Base-by-base conservation (phyloP, 2,113 vertebrate species). In the Carassius gibelio region DNA sequence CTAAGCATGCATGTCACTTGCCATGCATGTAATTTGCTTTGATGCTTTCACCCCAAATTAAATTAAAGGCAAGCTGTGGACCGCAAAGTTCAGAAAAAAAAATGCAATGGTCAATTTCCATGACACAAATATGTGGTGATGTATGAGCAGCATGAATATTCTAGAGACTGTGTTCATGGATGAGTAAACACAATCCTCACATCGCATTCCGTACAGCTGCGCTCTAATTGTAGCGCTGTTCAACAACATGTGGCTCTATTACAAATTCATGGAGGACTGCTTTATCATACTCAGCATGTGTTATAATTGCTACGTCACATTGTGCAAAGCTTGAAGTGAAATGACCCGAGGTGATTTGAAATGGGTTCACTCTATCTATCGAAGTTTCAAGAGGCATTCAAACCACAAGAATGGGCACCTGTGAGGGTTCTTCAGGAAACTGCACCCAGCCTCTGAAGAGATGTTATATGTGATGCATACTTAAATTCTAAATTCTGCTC, bases 181-280 rank as follows among this genome's bases (percentile, higher is more conserved):
- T 48, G 78, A 81, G 13, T 42, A 76, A 48, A 38, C 52, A 36
- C 19, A 74, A 83, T 52, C 81, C 6, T 57, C 68, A 5, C 10
- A 1, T 64, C 38, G 19, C 55, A 50, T 48, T 61, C 57, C 23
- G 42, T 66, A 64, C 78, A 81, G 57, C 57, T 81, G 78, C 8
- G 23, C 38, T 66, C 78, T 64, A 66, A 81, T 81, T 17, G 57
- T 19, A 19, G 8, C 15, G 2, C 14, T 81, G 78, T 66, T 81
- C 38, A 81, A 66, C 38, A 81, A 81, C 61, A 81, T 62, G 78
- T 81, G 78, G n/a, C 59, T 81, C 61, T 23, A 81, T 81, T 66
- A 66, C 21, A 9, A 48, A 81, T 48, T 79, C 77, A 79, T 42
- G 36, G n/a, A 66, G 61, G 30, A 66, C 59, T 45, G 76, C 57